Percentiles rank a stretch among this genome's conserved stretches.
Conservation (phyloP, 2,888 invertebrate genomes). For the Lathronympha strigana region DNA sequence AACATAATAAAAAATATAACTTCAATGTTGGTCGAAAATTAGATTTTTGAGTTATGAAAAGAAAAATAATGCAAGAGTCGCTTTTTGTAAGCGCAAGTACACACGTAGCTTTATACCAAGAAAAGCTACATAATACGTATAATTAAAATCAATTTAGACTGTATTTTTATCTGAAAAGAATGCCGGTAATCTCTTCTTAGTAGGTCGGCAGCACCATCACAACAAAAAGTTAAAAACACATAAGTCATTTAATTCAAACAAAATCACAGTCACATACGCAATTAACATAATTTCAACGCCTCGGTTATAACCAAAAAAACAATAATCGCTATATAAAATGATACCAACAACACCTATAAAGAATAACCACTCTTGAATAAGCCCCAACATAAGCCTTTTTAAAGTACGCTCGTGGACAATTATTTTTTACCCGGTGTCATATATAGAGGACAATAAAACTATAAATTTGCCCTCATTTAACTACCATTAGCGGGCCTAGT, state of each 20-base stretch:
- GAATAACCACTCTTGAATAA: conserved; percentile 47
- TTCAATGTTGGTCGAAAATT: no score
- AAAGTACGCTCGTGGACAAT: conserved; percentile 32
- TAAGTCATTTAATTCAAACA: conserved; percentile 12
- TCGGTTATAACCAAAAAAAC: conserved; percentile 25
- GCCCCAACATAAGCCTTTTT: conserved; percentile 22
- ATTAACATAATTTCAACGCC: conserved; percentile 15
- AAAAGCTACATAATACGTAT: no score
- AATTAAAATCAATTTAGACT: neutral
- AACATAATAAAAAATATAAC: no score
- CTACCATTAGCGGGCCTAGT: conserved; percentile 57
- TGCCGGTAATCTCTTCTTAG: neutral
- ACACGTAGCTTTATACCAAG: no score
- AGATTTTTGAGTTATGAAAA: no score
- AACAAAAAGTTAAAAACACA: neutral
- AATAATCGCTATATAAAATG: conserved; percentile 12
- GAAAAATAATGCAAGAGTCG: no score
- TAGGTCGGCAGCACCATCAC: neutral
- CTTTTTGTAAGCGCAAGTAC: no score
- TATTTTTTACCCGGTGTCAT: conserved; percentile 50
- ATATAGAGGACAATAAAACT: conserved; percentile 53
- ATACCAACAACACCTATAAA: neutral
- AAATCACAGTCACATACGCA: conserved; percentile 11
- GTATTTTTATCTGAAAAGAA: neutral
- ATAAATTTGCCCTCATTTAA: conserved; percentile 66